These are phyloP conservation scores for Anniella stebbinsi DNA, from an alignment of 2,797 vertebrate genomes.

Conservation along the genomic window DNA sequence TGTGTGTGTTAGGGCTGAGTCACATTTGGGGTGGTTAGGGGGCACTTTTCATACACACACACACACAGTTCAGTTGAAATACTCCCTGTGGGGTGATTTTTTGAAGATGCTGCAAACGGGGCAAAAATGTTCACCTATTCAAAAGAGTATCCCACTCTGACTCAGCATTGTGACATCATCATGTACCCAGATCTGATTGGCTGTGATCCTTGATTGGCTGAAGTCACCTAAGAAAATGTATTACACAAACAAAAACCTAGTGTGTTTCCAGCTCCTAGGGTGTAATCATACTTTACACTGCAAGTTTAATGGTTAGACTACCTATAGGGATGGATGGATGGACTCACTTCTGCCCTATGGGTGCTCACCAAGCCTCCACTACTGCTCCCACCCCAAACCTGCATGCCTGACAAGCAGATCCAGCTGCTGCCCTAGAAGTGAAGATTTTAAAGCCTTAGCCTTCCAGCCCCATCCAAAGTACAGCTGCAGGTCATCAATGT, in stretches of 20 bases:
- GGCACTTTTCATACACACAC: neutral
- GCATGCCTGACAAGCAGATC: no score
- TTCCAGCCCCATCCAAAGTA: no score
- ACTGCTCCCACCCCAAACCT: no score
- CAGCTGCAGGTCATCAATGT: no score
- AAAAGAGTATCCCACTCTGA: neutral
- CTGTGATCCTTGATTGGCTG: neutral
- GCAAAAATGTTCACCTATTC: neutral
- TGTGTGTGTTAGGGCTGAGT: neutral
- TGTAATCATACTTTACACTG: neutral
- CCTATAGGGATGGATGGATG: neutral
- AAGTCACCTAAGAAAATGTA: neutral
- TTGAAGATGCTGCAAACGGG: neutral
- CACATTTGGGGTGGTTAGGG: neutral
- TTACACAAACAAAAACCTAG: neutral
- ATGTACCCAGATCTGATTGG: neutral
- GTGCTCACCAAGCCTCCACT: no score
- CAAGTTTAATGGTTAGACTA: neutral
- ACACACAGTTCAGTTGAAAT: neutral
- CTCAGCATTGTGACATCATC: neutral
- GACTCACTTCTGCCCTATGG: no score
- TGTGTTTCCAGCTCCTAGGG: neutral
- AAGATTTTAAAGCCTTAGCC: no score
- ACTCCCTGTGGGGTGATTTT: neutral
- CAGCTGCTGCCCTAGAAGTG: no score